A percentile compares a stretch with the other conserved stretches of the same genome.
phyloP scores from a whole-genome alignment of 2,888 invertebrate genomes.

The Alsophila aescularia region DNA sequence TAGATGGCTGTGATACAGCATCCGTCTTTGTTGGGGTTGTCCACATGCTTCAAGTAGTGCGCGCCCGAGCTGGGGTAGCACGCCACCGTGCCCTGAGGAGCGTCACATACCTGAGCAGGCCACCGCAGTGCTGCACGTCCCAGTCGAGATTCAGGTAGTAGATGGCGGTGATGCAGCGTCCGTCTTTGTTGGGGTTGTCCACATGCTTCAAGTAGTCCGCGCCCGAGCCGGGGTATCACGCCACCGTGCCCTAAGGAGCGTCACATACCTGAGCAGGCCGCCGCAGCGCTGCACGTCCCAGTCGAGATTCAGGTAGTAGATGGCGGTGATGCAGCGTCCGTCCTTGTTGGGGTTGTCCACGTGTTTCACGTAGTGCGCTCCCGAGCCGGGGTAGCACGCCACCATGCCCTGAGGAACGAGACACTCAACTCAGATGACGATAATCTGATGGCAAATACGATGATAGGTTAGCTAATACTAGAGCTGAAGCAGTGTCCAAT shows the following conservation, averaged over 20 bases:
- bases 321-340: slow-evolving; percentile 98
- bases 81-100: too few species aligned
- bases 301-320: slow-evolving; percentile 98
- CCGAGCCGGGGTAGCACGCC: slow-evolving; percentile 98
- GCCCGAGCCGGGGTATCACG: slow-evolving; percentile 67
- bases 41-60: slow-evolving; percentile 98
- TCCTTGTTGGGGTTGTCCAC: slow-evolving; percentile 99
- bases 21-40: slow-evolving; percentile 98
- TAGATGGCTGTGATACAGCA: slow-evolving; percentile 99
- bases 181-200: slow-evolving; percentile 98
- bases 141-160: slow-evolving; percentile 98
- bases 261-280: slow-evolving; percentile 89
- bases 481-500: too few species aligned
- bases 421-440: neutral
- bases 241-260: slow-evolving; percentile 87
- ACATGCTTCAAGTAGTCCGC: slow-evolving; percentile 98
- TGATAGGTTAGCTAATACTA: too few species aligned
- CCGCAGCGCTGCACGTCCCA: slow-evolving; percentile 95
- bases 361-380: slow-evolving; percentile 97
- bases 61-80: slow-evolving; percentile 98
- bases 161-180: slow-evolving; percentile 98
- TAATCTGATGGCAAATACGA: too few species aligned
- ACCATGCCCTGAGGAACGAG: slow-evolving; percentile 94
- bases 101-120: slow-evolving; percentile 93
- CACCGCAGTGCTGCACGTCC: slow-evolving; percentile 93